Base-by-base conservation (phyloP, 1,140 invertebrate genomes). In the Helicoverpa armigera region DNA sequence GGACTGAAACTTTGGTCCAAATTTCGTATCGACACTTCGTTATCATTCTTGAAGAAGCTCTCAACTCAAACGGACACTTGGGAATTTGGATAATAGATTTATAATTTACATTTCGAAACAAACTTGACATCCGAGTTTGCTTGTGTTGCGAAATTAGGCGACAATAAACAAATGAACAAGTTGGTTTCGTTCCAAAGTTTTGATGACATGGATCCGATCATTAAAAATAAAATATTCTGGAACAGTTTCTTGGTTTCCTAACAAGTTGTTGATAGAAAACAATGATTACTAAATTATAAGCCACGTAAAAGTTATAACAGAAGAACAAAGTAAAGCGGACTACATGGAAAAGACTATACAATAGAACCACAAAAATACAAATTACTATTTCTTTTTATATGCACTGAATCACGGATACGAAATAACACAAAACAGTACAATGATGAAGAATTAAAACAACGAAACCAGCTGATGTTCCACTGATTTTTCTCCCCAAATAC, bases 11-110 rank as follows among this genome's bases (percentile, higher is more conserved):
- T 67, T 77, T 50, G 50, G 50, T 67, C 72, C n/a, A 77, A 77
- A 67, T 77, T 54, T 67, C 29, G 75, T 77, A 77, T 77, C 61
- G 75, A 54, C 61, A 77, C 75, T 77, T 77, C 75, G 75, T 77
- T 77, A 77, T 77, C 60, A 63, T 76, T 67, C 75, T 9, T 12
- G 48, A 77, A 77, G 48, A 53, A 77, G 61, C 61, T 67, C 50
- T 77, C 61, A 48, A 67, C 75, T 53, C 75, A 77, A 77, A 77
- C 75, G 75, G 75, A 77, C 75, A 65, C 75, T 77, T 54, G 75
- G n/a, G 60, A 53, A 63, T 77, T 77, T 50, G 75, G 43, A 65
- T 65, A 77, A 77, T 65, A 77, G 75, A 77, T 77, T 77, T 77
- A 65, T 77, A 65, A 77, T 77, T 77, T 77, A 77, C 60, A 67